Percentiles rank a stretch among this genome's conserved stretches.
Evolutionary conservation across 2,113 vertebrate genomes (phyloP).

Genomic region (Hemibagrus wyckioides): DNA sequence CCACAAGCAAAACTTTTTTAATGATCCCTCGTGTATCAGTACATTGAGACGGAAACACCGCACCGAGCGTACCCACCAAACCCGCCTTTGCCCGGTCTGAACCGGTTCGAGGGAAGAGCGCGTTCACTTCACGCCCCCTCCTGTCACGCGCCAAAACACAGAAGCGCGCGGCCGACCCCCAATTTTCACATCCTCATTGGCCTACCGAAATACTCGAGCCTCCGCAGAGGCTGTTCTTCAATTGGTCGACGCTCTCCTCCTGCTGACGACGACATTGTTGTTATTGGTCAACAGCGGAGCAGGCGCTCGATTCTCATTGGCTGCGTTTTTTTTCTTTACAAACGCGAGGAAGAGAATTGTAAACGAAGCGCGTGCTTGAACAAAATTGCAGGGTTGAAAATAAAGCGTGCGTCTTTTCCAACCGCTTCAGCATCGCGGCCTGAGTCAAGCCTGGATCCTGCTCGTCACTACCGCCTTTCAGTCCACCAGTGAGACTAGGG

Average conservation of each 20-base stretch:
- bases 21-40: conserved; percentile 57
- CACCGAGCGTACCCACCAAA: conserved; percentile 58
- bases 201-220: conserved; percentile 44
- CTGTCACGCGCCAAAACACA: conserved; percentile 54
- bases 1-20: conserved; percentile 29
- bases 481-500: background rate
- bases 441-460: conserved; percentile 65
- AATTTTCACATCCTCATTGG: conserved; percentile 61
- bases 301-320: conserved; percentile 63
- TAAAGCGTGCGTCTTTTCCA: conserved; percentile 67
- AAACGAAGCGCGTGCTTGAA: conserved; percentile 69
- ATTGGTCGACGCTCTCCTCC: conserved; percentile 44
- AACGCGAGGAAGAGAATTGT: conserved; percentile 69
- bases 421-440: conserved; percentile 65
- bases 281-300: conserved; percentile 60
- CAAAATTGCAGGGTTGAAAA: conserved; percentile 51
- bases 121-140: conserved; percentile 61
- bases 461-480: conserved; percentile 48
- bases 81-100: conserved; percentile 76
- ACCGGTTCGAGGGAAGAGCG: conserved; percentile 76
- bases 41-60: conserved; percentile 54
- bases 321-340: conserved; percentile 52
- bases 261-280: background rate
- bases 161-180: conserved; percentile 51
- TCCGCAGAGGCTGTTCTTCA: conserved; percentile 39